Evolutionary conservation across 2,888 invertebrate species (phyloP).

Genomic region (Pseudanteris insignis): DNA sequence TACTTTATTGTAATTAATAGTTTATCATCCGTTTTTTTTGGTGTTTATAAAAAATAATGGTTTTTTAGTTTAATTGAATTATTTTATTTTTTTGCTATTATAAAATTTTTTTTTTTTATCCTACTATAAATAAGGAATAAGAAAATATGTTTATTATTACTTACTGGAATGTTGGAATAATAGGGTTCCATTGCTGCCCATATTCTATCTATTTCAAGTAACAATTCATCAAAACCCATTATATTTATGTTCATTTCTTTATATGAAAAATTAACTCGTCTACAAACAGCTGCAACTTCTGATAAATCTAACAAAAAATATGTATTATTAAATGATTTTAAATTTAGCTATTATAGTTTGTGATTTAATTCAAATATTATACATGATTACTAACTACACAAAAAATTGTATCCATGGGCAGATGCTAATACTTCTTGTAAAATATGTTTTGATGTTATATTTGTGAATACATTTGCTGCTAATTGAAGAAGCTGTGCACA

Average conservation of each 20-base stretch:
- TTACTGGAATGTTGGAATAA: slow-evolving; percentile 64
- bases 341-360: no score
- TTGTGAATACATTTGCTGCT: slow-evolving; percentile 69
- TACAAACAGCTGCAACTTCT: slow-evolving; percentile 67
- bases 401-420: slow-evolving; percentile 69
- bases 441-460: slow-evolving; percentile 68
- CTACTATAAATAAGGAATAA: no score
- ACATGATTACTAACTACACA: slow-evolving; percentile 66
- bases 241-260: slow-evolving; percentile 65
- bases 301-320: slow-evolving; percentile 65
- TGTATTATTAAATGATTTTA: background rate
- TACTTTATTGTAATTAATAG: no score
- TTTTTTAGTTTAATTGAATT: no score
- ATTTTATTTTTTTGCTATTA: no score
- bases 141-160: no score
- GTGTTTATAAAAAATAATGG: no score
- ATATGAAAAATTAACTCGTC: slow-evolving; percentile 66
- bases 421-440: slow-evolving; percentile 69
- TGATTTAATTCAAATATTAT: slow-evolving; percentile 7
- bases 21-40: no score
- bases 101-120: no score
- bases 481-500: slow-evolving; percentile 69
- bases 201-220: slow-evolving; percentile 64
- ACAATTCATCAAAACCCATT: slow-evolving; percentile 63
- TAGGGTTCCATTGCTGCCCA: slow-evolving; percentile 67